phyloP scores from a whole-genome alignment of 2,888 invertebrate genomes.

The Polydrusus tereticollis region DNA sequence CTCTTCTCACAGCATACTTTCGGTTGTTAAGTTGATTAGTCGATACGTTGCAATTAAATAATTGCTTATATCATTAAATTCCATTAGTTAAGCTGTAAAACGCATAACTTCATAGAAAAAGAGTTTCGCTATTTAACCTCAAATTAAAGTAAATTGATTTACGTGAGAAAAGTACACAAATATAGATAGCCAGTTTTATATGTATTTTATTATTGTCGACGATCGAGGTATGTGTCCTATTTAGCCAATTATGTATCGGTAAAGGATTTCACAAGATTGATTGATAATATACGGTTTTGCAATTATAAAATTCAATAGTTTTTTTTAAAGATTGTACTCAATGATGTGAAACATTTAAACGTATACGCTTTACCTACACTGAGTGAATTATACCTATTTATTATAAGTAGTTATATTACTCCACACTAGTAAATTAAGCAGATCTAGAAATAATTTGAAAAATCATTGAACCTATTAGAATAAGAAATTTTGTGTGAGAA shows the following conservation, averaged over 20 bases:
- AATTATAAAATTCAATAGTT: constrained; percentile 8
- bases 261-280: constrained; percentile 17
- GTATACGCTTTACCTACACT: too few species aligned
- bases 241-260: constrained; percentile 37
- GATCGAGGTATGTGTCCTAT: constrained; percentile 37
- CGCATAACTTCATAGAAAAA: constrained; percentile 38
- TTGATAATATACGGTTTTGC: constrained; percentile 25
- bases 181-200: constrained; percentile 22
- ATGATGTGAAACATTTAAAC: neutral
- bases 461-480: too few species aligned
- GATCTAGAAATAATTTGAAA: too few species aligned
- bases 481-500: too few species aligned
- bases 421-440: too few species aligned
- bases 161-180: constrained; percentile 51
- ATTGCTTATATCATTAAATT: constrained; percentile 40
- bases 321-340: neutral
- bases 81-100: constrained; percentile 33
- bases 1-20: constrained; percentile 3
- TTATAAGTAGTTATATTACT: too few species aligned
- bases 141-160: constrained; percentile 47
- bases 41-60: constrained; percentile 29
- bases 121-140: constrained; percentile 43
- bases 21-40: constrained; percentile 3
- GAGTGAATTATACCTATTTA: neutral
- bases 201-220: constrained; percentile 25